Evolutionary conservation across 35 echinoderm and acorn worm genomes (phyloP), one percentile per base, ranked within the genome.

Genomic region (Ophiothrix spiculata): DNA sequence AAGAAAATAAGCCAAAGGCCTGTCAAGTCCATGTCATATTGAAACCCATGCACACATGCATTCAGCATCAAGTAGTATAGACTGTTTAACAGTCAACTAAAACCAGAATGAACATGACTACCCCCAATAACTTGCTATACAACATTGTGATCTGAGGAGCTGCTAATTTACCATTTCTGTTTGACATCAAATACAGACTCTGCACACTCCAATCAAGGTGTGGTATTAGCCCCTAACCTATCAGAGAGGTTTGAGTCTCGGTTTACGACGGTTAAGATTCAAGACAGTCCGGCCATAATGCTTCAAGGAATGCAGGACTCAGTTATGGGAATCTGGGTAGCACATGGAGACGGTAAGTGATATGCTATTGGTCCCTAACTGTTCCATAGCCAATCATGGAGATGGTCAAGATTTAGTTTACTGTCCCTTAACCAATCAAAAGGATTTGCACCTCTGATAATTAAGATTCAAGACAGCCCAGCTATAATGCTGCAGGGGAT

Each of bases 261-360:
- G 37, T 98, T 98, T 89, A 92, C 94, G 35, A 91, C 79, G n/a
- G 88, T 98, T 4, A 76, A 89, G 74, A 91, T 98, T 12, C 56
- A 90, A 33, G 31, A 75, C 39, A 98, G 88, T 78, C 81, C 88
- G 42, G 56, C 95, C 49, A 78, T 98, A 12, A 93, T 98, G 88
- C 88, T 98, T 25, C 75, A 91, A 38, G 95, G 92, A 6, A 98
- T 98, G 95, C 88, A 98, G 93, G 95, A 79, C 10, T 98, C 95
- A 32, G 35, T 84, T 16, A 84, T 98, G n/a, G 95, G 95, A 35
- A 87, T 98, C 38, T 98, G 95, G 95, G 86, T 94, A 12, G 88
- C 92, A 23, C 95, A 98, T 87, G 95, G 95, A 42, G 95, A 98
- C 84, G 95, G 95, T 98, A 89, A 85, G 82, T 46, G 39, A 40